These are phyloP conservation scores for Tinea trinotella DNA, from an alignment of 2,888 invertebrate genomes.

Conservation along the genomic window DNA sequence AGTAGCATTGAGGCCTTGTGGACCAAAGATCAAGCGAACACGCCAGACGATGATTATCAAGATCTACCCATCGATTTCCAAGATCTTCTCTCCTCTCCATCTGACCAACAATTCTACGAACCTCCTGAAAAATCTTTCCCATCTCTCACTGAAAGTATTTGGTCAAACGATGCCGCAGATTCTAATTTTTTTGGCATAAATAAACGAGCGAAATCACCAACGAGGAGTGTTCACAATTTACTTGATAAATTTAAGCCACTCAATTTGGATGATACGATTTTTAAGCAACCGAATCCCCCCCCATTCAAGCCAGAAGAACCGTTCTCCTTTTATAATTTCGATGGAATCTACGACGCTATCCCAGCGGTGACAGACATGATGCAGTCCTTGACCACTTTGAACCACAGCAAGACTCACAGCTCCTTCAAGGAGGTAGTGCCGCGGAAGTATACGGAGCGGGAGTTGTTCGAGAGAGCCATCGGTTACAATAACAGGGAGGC, in stretches of 20 bases:
- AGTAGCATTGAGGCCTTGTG: conserved; percentile 78
- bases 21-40: conserved; percentile 65
- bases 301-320: conserved; percentile 22
- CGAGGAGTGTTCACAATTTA: conserved; percentile 33
- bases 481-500: conserved; percentile 27
- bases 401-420: conserved; percentile 74
- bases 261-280: conserved; percentile 26
- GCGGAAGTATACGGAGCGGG: conserved; percentile 74
- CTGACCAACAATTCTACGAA: conserved; percentile 60
- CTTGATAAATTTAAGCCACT: conserved; percentile 44
- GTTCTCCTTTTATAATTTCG: conserved; percentile 24
- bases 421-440: conserved; percentile 74
- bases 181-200: conserved; percentile 22
- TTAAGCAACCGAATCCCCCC: conserved; percentile 30
- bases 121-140: conserved; percentile 46
- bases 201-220: conserved; percentile 26
- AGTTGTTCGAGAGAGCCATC: conserved; percentile 28
- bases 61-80: conserved; percentile 75
- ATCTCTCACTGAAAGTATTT: conserved; percentile 49
- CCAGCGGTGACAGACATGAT: conserved; percentile 41
- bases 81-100: conserved; percentile 72
- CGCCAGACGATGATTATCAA: conserved; percentile 70
- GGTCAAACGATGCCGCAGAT: conserved; percentile 35
- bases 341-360: conserved; percentile 45
- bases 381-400: conserved; percentile 71